Percentiles rank a stretch among this genome's conserved stretches.
These are phyloP conservation scores for Clarias laeviceps DNA, from an alignment of 2,797 vertebrate species.

Conservation along the genomic window DNA sequence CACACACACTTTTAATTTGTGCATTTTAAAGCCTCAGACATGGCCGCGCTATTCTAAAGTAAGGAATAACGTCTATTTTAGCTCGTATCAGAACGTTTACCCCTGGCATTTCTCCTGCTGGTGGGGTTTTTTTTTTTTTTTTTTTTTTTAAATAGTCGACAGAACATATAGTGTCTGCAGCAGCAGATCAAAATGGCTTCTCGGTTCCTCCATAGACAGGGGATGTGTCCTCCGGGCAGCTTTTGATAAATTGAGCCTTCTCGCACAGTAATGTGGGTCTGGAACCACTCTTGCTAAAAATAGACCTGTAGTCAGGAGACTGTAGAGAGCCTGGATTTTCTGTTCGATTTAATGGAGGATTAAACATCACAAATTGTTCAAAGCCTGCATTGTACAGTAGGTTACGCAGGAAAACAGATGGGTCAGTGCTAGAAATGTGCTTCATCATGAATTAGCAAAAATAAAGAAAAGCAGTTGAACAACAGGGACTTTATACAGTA, in stretches of 20 bases:
- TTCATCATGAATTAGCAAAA: not conserved
- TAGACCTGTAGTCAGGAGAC: conserved; percentile 14
- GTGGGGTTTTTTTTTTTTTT: not conserved
- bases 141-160: not conserved
- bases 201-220: not conserved
- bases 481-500: not conserved
- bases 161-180: not conserved
- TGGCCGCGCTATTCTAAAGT: conserved; percentile 12
- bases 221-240: conserved; percentile 20
- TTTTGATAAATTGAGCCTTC: conserved; percentile 24
- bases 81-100: not conserved
- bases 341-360: not conserved
- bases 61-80: conserved; percentile 23
- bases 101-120: not conserved
- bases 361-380: not conserved
- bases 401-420: not conserved
- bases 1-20: not conserved
- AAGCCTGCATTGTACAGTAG: not conserved
- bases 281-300: conserved; percentile 27
- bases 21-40: conserved; percentile 17
- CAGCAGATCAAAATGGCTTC: conserved; percentile 15
- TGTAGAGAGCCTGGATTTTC: not conserved
- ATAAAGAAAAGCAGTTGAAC: not conserved
- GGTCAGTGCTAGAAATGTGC: not conserved
- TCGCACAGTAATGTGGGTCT: conserved; percentile 24